Base-by-base conservation (phyloP, 1,140 invertebrate genomes). In the Drosophila repletoides region DNA sequence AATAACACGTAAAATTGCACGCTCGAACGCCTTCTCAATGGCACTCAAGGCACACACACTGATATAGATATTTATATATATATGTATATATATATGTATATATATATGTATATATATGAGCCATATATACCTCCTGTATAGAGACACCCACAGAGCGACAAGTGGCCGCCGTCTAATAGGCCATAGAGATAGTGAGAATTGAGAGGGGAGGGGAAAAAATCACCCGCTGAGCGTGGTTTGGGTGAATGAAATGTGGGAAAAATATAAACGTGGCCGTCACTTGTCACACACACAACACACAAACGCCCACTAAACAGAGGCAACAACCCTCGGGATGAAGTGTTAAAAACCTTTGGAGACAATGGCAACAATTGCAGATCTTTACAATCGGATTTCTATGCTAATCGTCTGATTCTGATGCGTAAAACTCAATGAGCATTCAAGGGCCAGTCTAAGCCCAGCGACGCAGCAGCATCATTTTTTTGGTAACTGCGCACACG, bases 1-100 rank as follows among this genome's bases (percentile, higher is more conserved):
- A 76, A 86, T 86, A 84, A 84, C 75, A 86, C 73, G 75, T 66
- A 56, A 86, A 86, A 86, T 86, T 75, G 74, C 64, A 48, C 76
- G 80, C 64, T 68, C 56, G 46, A 80, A 86, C 80, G 68, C 80
- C 56, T 76, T 76, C 52, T 86, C 75, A 86, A 86, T 86, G 80
- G 52, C 68, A 76, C 80, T 86, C 52, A 6, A 65, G 28, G 41
- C 26, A 38, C 46, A 26, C 34, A 17, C 17, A 72, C 15, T 0
- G 7, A 46, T 14, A 17, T 10, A 19, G 10, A 3, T 14, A 14
- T 12, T 4, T 34, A 14, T 34, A 0, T 41, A 24, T 2, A 29
- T 17, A 24, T 45, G 12, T 45, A 12, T 40, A 40, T 53, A 43
- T n/a, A n/a, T n/a, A n/a, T n/a, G n/a, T n/a, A 46, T 14, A 17